Evolutionary conservation across 2,113 vertebrate genomes (phyloP), one percentile per base, ranked within the genome.

Genomic region (Nettapus auritus): DNA sequence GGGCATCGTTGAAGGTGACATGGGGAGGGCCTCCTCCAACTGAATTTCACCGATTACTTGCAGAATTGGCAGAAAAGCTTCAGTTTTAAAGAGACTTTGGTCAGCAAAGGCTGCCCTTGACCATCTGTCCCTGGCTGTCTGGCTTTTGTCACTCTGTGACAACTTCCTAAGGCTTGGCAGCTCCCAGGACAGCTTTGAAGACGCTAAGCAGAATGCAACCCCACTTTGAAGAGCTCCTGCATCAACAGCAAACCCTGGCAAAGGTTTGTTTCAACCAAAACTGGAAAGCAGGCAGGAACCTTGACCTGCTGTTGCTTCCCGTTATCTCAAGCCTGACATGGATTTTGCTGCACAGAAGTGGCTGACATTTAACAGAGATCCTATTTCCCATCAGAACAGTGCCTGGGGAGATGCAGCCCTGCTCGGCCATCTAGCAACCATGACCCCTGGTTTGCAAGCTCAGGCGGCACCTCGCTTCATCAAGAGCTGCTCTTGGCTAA

Each of bases 331-430:
- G 78, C 69, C 57, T 82, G 76, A 85, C 60, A 40, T 0, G n/a
- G 93, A 89, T 75, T 69, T 93, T 79, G 73, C 69, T 89, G 77
- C 2, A 3, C 66, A 11, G 93, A 93, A 82, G 93, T 90, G 83
- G 64, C 70, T 97, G 96, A 94, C 91, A 93, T 97, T 95, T 96
- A 93, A 81, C 81, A 48, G 86, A 42, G 84, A 60, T 78, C 69
- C 52, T 84, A 75, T 60, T n/a, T 92, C 69, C 83, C 21, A 2
- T 94, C 94, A 90, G 66, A 90, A 64, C 42, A 79, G 69, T 48
- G 94, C 95, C 95, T 76, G 91, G 86, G 86, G 96, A 95, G 89
- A 82, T 3, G 16, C 69, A 78, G 77, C 29, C 83, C 2, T 0
- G 5, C 81, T 94, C 77, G 84, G 55, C 91, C 81, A 56, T 66